These are phyloP conservation scores for Drosophila koepferae DNA, from an alignment of 2,888 invertebrate species.

Conservation along the genomic window DNA sequence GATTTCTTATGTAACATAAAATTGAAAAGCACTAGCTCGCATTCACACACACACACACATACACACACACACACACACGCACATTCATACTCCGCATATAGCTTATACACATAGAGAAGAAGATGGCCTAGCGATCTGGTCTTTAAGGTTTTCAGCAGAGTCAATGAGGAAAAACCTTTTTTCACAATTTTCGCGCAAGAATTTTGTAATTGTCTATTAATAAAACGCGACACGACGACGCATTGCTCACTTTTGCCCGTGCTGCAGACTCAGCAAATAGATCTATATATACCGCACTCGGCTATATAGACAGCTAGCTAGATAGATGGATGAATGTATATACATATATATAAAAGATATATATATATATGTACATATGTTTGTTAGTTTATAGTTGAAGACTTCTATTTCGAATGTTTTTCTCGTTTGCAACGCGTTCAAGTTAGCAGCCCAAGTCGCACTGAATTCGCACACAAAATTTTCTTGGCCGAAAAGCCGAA, in stretches of 20 bases:
- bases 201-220: slow-evolving; percentile 80
- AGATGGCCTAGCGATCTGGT: neutral
- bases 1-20: slow-evolving; percentile 69
- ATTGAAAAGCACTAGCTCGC: slow-evolving; percentile 26
- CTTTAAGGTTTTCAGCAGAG: slow-evolving; percentile 16
- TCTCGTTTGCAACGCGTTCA: slow-evolving; percentile 85
- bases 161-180: slow-evolving; percentile 60
- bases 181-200: slow-evolving; percentile 64
- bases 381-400: slow-evolving; percentile 77
- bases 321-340: slow-evolving; percentile 27
- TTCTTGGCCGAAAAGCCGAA: slow-evolving; percentile 74
- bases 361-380: slow-evolving; percentile 32
- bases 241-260: slow-evolving; percentile 80
- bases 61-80: neutral
- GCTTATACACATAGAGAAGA: slow-evolving; percentile 16
- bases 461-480: slow-evolving; percentile 83
- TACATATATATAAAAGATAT: slow-evolving; percentile 8
- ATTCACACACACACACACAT: slow-evolving; percentile 22
- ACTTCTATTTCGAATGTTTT: slow-evolving; percentile 75
- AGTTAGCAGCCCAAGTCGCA: slow-evolving; percentile 86
- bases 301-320: slow-evolving; percentile 70
- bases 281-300: slow-evolving; percentile 64
- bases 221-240: slow-evolving; percentile 72
- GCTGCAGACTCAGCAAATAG: slow-evolving; percentile 71
- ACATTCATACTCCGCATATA: slow-evolving; percentile 16